Conservation (phyloP, 2,113 vertebrate genomes). For the Pao palembangensis region DNA sequence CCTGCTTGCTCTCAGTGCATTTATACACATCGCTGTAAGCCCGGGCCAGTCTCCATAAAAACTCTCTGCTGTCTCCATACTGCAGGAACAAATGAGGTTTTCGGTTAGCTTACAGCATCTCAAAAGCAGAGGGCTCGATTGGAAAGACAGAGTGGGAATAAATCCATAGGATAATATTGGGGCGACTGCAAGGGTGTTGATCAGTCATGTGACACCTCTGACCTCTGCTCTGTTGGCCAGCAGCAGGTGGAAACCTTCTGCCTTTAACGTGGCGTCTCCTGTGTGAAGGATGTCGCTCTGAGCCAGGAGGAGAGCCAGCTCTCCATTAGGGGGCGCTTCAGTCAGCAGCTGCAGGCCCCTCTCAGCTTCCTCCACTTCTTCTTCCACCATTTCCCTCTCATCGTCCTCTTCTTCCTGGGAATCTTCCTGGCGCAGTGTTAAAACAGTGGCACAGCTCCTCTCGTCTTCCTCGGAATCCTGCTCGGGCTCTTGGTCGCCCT, state of each 20-base stretch:
- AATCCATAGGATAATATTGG: neutral
- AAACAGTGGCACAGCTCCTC: conserved; percentile 84
- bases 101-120: neutral
- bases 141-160: neutral
- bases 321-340: conserved; percentile 61
- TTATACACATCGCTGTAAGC: conserved; percentile 86
- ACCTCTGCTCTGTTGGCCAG: conserved; percentile 84
- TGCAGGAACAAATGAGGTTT: conserved; percentile 37
- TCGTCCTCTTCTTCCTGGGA: conserved; percentile 58
- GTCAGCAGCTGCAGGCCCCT: conserved; percentile 21
- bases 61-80: conserved; percentile 80
- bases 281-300: conserved; percentile 81
- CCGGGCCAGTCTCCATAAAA: conserved; percentile 91
- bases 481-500: conserved; percentile 51
- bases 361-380: conserved; percentile 28
- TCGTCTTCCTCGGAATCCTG: conserved; percentile 70
- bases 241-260: conserved; percentile 84
- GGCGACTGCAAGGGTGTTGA: neutral
- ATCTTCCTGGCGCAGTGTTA: conserved; percentile 70
- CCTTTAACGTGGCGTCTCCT: conserved; percentile 74
- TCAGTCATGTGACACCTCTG: neutral
- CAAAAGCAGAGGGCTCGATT: neutral
- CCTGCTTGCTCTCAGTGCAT: conserved; percentile 65
- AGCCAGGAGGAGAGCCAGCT: conserved; percentile 79
- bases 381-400: conserved; percentile 51